Percentiles rank a stretch among this genome's conserved stretches.
These are phyloP conservation scores for Colostygia pectinataria DNA, from an alignment of 2,888 invertebrate genomes.

Conservation along the genomic window DNA sequence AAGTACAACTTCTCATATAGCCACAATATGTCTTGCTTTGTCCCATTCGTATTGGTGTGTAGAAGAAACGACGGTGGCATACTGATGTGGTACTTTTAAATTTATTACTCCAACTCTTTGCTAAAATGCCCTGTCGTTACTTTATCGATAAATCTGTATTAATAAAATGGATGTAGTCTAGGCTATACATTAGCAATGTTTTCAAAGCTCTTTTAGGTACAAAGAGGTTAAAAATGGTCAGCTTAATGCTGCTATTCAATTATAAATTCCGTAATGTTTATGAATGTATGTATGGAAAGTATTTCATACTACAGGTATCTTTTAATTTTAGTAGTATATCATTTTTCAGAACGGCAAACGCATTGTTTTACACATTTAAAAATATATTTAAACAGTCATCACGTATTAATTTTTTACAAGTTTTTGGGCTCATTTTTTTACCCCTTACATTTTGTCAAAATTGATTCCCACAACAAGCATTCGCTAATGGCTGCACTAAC, in stretches of 20 bases:
- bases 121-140: slow-evolving; percentile 24
- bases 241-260: slow-evolving; percentile 16
- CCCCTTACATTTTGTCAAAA: slow-evolving; percentile 15
- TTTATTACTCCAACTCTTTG: slow-evolving; percentile 59
- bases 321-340: no score
- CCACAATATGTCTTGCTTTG: slow-evolving; percentile 75
- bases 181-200: slow-evolving; percentile 27
- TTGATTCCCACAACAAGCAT: slow-evolving; percentile 21
- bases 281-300: no score
- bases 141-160: slow-evolving; percentile 30
- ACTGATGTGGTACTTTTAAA: slow-evolving; percentile 78
- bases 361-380: no score
- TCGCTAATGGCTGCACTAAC: slow-evolving; percentile 30
- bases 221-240: slow-evolving; percentile 15
- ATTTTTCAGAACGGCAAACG: no score
- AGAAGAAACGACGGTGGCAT: slow-evolving; percentile 69
- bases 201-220: slow-evolving; percentile 11
- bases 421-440: neutral
- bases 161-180: slow-evolving; percentile 26
- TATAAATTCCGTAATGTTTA: neutral
- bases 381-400: no score
- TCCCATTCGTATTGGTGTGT: slow-evolving; percentile 60
- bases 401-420: no score
- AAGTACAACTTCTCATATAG: slow-evolving; percentile 50
- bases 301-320: no score